Percentiles rank a stretch among this genome's conserved stretches.
phyloP scores from a whole-genome alignment of 2,797 vertebrate species.

The Crenichthys baileyi region DNA sequence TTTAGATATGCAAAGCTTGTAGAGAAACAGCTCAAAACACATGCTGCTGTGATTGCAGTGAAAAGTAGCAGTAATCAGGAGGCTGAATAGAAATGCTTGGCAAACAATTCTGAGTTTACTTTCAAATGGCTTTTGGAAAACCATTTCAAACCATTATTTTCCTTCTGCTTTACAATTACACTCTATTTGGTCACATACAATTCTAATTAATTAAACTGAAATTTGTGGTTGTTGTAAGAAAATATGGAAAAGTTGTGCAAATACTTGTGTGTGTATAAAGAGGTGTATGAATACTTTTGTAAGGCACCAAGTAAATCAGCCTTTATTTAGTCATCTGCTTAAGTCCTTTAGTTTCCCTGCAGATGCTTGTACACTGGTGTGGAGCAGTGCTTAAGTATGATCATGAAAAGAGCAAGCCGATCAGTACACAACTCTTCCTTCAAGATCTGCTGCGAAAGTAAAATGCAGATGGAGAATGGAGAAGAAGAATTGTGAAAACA shows the following conservation, averaged over 20 bases:
- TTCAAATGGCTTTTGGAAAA: neutral
- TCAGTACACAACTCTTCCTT: slow-evolving; percentile 32
- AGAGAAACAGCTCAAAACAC: neutral
- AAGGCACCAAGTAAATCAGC: neutral
- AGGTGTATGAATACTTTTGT: neutral
- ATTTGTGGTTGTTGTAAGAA: neutral
- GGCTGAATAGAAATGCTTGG: neutral
- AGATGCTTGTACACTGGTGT: slow-evolving; percentile 24
- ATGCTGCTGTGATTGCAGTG: neutral
- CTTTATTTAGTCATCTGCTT: slow-evolving; percentile 5
- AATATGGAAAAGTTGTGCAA: neutral
- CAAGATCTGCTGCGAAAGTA: slow-evolving; percentile 37
- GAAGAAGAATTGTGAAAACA: slow-evolving; percentile 39
- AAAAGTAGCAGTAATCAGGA: neutral
- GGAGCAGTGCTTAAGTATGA: slow-evolving; percentile 34
- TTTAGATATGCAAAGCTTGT: neutral
- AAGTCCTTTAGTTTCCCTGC: slow-evolving; percentile 12
- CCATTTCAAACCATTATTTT: neutral
- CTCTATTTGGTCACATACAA: neutral
- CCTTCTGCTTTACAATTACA: neutral
- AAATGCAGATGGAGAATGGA: slow-evolving; percentile 38
- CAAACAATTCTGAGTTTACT: neutral
- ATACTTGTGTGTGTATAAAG: neutral
- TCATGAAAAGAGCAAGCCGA: slow-evolving; percentile 40
- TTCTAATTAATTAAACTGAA: neutral